Conservation (phyloP, 2,888 invertebrate genomes). For the Myopa testacea region DNA sequence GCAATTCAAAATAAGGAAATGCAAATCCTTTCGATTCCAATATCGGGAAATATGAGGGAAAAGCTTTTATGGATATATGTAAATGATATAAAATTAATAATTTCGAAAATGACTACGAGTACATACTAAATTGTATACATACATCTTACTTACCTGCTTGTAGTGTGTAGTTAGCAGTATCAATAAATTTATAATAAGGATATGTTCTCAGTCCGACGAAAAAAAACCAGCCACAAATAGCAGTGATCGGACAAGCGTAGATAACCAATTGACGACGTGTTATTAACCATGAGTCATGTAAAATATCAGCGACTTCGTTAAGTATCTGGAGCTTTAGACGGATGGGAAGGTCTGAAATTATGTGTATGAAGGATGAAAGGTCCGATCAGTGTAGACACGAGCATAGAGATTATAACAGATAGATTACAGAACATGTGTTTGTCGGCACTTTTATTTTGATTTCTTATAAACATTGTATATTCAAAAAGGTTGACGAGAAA, state of each 20-base stretch:
- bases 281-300: constrained; percentile 39
- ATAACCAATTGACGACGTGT: constrained; percentile 38
- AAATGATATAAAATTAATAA: not conserved
- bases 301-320: constrained; percentile 33
- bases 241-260: constrained; percentile 9
- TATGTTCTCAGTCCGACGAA: constrained; percentile 29
- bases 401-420: not conserved
- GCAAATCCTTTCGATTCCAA: constrained; percentile 37
- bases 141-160: not conserved
- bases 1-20: constrained; percentile 41
- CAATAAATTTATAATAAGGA: constrained; percentile 29
- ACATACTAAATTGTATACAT: not conserved
- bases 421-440: too few relatives aligned
- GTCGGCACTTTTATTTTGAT: not conserved
- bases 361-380: not conserved
- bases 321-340: constrained; percentile 27
- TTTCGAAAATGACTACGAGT: not conserved
- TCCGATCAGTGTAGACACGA: too few relatives aligned
- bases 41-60: constrained; percentile 40
- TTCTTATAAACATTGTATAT: not conserved
- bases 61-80: constrained; percentile 25
- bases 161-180: constrained; percentile 19
- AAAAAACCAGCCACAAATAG: constrained; percentile 32
- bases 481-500: not conserved
- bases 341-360: constrained; percentile 28